phyloP scores from a whole-genome alignment of 1,140 invertebrate species.

The Gerris buenoi region DNA sequence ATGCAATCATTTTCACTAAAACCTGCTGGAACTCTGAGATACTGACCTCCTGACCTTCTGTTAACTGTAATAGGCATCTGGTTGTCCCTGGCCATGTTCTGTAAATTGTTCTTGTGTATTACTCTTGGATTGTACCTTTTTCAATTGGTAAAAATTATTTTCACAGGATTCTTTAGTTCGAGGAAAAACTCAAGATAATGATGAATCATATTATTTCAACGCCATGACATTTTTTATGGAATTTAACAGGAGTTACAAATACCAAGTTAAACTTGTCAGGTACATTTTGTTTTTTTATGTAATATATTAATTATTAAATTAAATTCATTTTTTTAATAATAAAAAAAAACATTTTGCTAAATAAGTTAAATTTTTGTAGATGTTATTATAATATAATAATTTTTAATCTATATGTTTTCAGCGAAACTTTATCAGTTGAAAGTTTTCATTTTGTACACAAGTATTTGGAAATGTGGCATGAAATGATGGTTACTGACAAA shows the following conservation, averaged over 20 bases:
- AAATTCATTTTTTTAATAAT: too few species aligned
- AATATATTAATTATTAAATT: slow-evolving; percentile 12
- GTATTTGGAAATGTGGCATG: slow-evolving; percentile 75
- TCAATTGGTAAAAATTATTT: not conserved
- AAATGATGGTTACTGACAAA: slow-evolving; percentile 74
- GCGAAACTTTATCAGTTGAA: slow-evolving; percentile 75
- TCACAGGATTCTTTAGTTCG: slow-evolving; percentile 40
- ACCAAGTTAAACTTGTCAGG: slow-evolving; percentile 78
- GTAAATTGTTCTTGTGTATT: too few species aligned
- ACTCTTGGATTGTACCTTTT: not conserved
- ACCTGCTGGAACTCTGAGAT: too few species aligned
- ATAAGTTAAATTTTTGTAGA: too few species aligned
- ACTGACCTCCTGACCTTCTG: too few species aligned
- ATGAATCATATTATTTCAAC: slow-evolving; percentile 90
- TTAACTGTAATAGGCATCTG: too few species aligned
- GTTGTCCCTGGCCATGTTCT: too few species aligned
- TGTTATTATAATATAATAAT: too few species aligned
- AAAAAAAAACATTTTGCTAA: too few species aligned
- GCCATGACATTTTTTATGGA: slow-evolving; percentile 92
- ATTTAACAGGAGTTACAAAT: slow-evolving; percentile 75
- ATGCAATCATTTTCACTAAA: too few species aligned
- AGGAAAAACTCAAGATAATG: slow-evolving; percentile 47
- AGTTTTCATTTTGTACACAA: slow-evolving; percentile 87
- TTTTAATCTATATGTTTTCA: too few species aligned
- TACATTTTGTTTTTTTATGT: slow-evolving; percentile 30